Conservation (phyloP, 2,888 invertebrate species). For the Rhyacophila evoluta region DNA sequence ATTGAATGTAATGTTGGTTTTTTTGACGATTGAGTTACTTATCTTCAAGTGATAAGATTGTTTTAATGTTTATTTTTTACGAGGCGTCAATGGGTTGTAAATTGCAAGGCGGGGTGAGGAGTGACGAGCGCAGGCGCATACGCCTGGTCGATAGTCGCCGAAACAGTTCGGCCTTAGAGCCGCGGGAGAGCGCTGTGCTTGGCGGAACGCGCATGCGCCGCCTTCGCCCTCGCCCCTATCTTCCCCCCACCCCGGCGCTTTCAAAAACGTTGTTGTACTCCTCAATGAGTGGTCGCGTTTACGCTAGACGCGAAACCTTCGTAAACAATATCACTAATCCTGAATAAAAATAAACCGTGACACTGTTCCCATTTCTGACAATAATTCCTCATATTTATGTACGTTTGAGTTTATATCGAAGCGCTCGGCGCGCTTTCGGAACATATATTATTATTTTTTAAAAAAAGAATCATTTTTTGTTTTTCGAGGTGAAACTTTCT, state of each 20-base stretch:
- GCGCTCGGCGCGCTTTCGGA: conserved; percentile 9
- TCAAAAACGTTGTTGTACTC: conserved; percentile 12
- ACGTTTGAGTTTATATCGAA: not conserved
- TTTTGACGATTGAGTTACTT: no score
- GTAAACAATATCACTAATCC: conserved; percentile 6
- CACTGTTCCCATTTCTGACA: not conserved
- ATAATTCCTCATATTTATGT: not conserved
- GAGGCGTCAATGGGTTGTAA: conserved; percentile 11
- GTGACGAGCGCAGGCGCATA: conserved; percentile 35
- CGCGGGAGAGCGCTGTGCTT: conserved; percentile 39
- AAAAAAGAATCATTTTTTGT: not conserved
- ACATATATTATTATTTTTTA: not conserved
- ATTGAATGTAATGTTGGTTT: no score
- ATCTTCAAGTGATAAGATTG: no score
- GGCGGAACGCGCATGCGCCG: conserved; percentile 47
- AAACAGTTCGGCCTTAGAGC: conserved; percentile 47
- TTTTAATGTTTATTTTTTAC: conserved; percentile 22
- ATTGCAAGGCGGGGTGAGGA: conserved; percentile 8
- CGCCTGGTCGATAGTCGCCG: conserved; percentile 45
- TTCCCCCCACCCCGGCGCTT: not conserved
- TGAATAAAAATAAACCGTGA: conserved; percentile 1
- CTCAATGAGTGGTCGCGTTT: conserved; percentile 17
- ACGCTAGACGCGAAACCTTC: conserved; percentile 1
- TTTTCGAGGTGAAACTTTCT: conserved; percentile 4
- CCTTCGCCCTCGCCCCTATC: conserved; percentile 28